Evolutionary conservation across 2,113 vertebrate species (phyloP).

Genomic region (Argyrosomus japonicus): DNA sequence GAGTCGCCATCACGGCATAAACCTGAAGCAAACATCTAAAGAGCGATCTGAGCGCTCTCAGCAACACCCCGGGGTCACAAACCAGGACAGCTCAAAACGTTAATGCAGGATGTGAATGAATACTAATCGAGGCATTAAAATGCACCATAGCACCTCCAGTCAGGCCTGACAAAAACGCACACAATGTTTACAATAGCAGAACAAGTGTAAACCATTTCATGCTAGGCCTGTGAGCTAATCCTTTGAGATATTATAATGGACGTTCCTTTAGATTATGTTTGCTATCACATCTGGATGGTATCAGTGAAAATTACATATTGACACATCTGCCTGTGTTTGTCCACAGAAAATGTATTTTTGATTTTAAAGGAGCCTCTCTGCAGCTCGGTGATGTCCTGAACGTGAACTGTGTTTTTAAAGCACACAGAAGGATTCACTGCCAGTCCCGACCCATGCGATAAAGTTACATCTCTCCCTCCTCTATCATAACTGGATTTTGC

Average conservation of each 20-base stretch:
- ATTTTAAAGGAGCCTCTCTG: background rate
- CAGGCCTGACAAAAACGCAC: conserved; percentile 20
- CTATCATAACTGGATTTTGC: conserved; percentile 35
- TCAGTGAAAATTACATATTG: background rate
- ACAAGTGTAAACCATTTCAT: conserved; percentile 26
- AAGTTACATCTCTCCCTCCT: conserved; percentile 57
- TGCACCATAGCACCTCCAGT: conserved; percentile 33
- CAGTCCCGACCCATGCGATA: conserved; percentile 45
- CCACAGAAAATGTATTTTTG: conserved; percentile 7
- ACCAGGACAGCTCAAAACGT: conserved; percentile 51
- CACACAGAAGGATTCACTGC: conserved; percentile 7
- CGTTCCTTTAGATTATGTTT: conserved; percentile 14
- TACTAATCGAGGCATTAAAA: conserved; percentile 60
- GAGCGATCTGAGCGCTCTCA: conserved; percentile 39
- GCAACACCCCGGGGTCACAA: conserved; percentile 57
- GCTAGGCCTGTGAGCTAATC: conserved; percentile 19
- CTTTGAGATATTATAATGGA: conserved; percentile 10
- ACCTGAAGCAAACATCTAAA: conserved; percentile 70
- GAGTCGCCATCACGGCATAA: conserved; percentile 40
- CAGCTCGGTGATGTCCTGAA: conserved; percentile 26
- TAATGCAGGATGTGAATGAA: conserved; percentile 60
- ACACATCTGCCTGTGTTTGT: conserved; percentile 17
- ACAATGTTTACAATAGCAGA: conserved; percentile 24
- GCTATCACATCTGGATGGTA: conserved; percentile 7
- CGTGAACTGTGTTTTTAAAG: conserved; percentile 44